Evolutionary conservation across 1,140 invertebrate species (phyloP), one percentile per base, ranked within the genome.

Genomic region (Drusus annulatus): DNA sequence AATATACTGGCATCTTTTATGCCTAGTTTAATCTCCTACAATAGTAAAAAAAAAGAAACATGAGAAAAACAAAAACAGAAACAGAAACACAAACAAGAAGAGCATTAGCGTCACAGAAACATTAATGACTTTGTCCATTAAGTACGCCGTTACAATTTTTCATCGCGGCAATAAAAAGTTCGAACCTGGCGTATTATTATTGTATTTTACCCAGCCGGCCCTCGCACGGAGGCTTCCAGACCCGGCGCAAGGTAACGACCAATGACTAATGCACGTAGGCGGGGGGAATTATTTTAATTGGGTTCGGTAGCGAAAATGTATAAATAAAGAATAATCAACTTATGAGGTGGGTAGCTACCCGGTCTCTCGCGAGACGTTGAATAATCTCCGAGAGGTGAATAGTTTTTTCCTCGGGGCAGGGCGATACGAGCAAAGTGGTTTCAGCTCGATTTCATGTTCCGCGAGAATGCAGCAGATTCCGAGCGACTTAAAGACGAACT

Each of bases 211-310:
- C 19, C 19, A 65, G 62, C 21, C 62, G 62, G 62, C n/a, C 62
- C 62, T 65, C 36, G 62, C 13, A 28, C 2, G 62, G 16, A 25
- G n/a, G 65, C 2, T n/a, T n/a, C 36, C 54, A 58, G 74, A 62
- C 16, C 74, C 56, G 74, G 74, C 45, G 56, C 10, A 58, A 69
- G 65, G 65, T n/a, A 60, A 60, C 87, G 87, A 88, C 88, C 87
- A 89, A 89, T 85, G 84, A 88, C 88, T 87, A 89, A 89, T 86
- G 84, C 87, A 84, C 78, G 84, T 81, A 83, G 86, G 88, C 88
- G 85, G 87, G 86, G 88, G 87, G 86, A 89, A 89, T 90, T 89
- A 89, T 89, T 89, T 89, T 90, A 89, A 90, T 89, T 90, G 88
- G 87, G 86, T 89, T 87, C 88, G 88, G 88, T 90, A 90, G 89